Base-by-base conservation (phyloP, 2,888 invertebrate genomes). In the Tortricodes alternella region DNA sequence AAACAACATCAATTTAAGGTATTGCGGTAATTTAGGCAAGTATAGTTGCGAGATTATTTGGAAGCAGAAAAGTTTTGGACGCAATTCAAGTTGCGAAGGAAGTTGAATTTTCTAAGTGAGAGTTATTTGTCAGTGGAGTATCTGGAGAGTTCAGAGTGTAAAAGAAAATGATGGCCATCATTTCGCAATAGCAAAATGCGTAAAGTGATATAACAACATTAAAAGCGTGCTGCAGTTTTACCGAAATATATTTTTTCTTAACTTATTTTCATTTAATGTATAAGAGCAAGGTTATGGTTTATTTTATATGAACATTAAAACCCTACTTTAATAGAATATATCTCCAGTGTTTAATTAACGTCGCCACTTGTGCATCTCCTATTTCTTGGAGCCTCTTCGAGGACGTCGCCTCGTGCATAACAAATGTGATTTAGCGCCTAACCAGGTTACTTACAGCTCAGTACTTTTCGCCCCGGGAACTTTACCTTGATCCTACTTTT, bases 381-480 rank as follows among this genome's bases (percentile, higher is more conserved):
- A 8, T 3, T 27, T 3, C 27, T 8, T 27, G 2, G 15, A 21
- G 21, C 6, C 23, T 23, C 13, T 21, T 13, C 23, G 35, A 15
- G 27, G 29, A n/a, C 15, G 29, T 38, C 44, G 35, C 27, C 29
- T 37, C 37, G 37, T 44, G 53, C 53, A 52, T 44, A 41, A 15
- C 29, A 38, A 53, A 53, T 53, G 13, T 11, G 38, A 53, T 53
- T 53, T 38, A 21, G 27, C 38, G 21, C 37, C 46, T 53, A 51
- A 41, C 41, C 23, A n/a, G 16, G 29, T 46, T 46, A 46, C 11
- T 23, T n/a, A 46, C 53, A 46, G 29, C 15, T 16, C 29, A 21
- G 24, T 37, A 23, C 24, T 35, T 37, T n/a, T 11, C 9, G 7
- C 15, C 23, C 1, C 16, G n/a, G 6, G 24, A 8, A n/a, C 16